A percentile compares a stretch with the other conserved stretches of the same genome.
phyloP scores from a whole-genome alignment of 1,140 invertebrate species.

The Trialeurodes vaporariorum region DNA sequence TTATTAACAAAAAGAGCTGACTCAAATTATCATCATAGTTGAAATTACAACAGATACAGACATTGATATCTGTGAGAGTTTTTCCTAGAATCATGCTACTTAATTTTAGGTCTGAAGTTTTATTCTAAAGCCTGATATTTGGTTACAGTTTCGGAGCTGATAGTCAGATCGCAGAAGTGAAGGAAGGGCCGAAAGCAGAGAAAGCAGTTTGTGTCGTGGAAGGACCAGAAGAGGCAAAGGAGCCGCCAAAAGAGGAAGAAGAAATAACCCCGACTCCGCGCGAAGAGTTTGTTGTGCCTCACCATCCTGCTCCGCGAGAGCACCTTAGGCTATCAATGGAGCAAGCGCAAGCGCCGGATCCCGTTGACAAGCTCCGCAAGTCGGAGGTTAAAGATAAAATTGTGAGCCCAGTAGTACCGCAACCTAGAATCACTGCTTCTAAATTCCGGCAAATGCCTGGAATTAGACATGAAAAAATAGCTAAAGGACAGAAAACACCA shows the following conservation, averaged over 20 bases:
- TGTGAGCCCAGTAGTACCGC: slow-evolving; percentile 81
- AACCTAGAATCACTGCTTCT: slow-evolving; percentile 39
- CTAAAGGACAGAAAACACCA: slow-evolving; percentile 39
- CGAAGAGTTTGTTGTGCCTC: not conserved
- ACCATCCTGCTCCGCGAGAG: slow-evolving; percentile 4
- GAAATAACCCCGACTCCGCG: not conserved
- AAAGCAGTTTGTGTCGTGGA: slow-evolving; percentile 19
- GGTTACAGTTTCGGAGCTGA: no score
- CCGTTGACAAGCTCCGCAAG: slow-evolving; percentile 35
- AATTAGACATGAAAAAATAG: slow-evolving; percentile 14
- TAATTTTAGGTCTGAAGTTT: no score
- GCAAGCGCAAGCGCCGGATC: slow-evolving; percentile 34
- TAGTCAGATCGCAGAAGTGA: no score
- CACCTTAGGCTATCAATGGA: slow-evolving; percentile 17
- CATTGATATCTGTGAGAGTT: no score
- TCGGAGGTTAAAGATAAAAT: slow-evolving; percentile 72
- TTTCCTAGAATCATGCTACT: no score
- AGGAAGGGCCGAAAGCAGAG: slow-evolving; percentile 13
- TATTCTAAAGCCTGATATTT: no score
- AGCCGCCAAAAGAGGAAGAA: not conserved
- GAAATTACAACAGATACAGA: no score
- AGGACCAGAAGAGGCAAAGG: slow-evolving; percentile 15
- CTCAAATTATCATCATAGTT: no score
- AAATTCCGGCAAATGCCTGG: not conserved
- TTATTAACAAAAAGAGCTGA: no score